A percentile compares a stretch with the other conserved stretches of the same genome.
These are phyloP conservation scores for Chelmon rostratus DNA, from an alignment of 2,797 vertebrate genomes.

Conservation along the genomic window DNA sequence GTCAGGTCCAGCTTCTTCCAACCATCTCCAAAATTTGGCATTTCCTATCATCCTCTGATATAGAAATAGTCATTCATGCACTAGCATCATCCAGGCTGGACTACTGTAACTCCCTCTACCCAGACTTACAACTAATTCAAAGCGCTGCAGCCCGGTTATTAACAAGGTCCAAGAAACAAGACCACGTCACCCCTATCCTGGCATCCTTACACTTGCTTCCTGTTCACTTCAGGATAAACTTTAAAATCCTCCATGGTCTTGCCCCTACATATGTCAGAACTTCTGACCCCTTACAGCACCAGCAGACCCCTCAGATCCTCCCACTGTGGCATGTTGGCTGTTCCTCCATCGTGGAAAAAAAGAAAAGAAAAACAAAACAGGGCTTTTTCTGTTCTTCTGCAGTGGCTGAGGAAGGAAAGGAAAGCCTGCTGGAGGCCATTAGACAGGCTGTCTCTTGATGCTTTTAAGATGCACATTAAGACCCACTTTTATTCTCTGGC, in stretches of 20 bases:
- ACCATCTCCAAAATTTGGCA: neutral
- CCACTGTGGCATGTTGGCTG: neutral
- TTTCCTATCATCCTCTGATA: neutral
- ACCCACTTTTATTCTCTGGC: neutral
- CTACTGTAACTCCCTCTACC: neutral
- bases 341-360: no score
- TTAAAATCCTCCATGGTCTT: neutral
- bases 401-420: no score
- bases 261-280: neutral
- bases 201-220: neutral
- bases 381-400: neutral
- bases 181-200: neutral
- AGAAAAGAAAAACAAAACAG: no score
- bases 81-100: neutral
- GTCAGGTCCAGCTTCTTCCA: neutral
- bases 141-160: neutral
- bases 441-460: neutral
- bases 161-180: neutral
- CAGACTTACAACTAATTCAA: neutral
- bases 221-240: neutral
- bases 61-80: slow-evolving; percentile 3
- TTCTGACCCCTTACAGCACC: no score
- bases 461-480: neutral
- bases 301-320: neutral
- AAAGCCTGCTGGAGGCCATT: neutral